Percentiles rank a stretch among this genome's conserved stretches.
Conservation (phyloP, 2,797 vertebrate genomes). For the Tolypeutes matacus region DNA sequence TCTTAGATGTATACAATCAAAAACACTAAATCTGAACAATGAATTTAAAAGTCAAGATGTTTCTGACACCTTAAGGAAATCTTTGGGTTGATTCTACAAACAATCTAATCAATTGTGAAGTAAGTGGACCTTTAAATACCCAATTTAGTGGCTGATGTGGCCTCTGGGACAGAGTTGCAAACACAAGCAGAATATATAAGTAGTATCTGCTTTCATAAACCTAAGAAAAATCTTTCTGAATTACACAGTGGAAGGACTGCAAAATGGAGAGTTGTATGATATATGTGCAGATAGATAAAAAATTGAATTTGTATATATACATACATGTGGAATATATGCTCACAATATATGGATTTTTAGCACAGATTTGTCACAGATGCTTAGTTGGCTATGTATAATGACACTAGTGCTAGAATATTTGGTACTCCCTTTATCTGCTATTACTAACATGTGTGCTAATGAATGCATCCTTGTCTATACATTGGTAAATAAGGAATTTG, state of each 20-base stretch:
- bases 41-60: not conserved
- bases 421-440: constrained; percentile 4
- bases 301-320: not conserved
- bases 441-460: not conserved
- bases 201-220: not conserved
- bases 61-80: not conserved
- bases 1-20: not conserved
- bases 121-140: constrained; percentile 32
- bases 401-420: not conserved
- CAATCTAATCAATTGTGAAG: constrained; percentile 32
- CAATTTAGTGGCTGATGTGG: not conserved
- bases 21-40: not conserved
- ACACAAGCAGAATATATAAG: constrained; percentile 15
- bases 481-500: not conserved
- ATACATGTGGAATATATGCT: not conserved
- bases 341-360: not conserved
- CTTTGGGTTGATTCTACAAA: not conserved
- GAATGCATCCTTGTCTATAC: constrained; percentile 41
- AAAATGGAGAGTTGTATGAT: not conserved
- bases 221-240: not conserved
- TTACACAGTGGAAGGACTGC: not conserved
- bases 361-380: not conserved
- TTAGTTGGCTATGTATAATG: constrained; percentile 6
- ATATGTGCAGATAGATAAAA: not conserved
- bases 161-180: constrained; percentile 7